Evolutionary conservation across 2,113 vertebrate genomes (phyloP).

Genomic region (Zosterops lateralis): DNA sequence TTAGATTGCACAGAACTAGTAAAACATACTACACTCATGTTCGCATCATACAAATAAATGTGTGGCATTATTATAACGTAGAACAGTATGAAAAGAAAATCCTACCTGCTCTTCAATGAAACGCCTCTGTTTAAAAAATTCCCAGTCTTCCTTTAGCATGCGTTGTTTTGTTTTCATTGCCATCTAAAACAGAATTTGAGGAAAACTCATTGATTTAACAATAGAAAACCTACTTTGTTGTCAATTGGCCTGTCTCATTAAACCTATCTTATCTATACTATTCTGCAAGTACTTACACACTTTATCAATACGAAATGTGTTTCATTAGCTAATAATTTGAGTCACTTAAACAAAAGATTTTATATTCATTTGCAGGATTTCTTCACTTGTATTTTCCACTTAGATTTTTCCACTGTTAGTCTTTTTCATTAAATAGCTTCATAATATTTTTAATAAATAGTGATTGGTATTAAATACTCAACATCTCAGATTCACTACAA

Average conservation of each 20-base stretch:
- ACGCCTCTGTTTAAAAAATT: constrained; percentile 91
- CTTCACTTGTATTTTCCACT: neutral
- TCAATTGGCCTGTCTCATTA: neutral
- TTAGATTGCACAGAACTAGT: neutral
- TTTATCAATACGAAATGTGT: neutral
- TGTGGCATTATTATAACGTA: neutral
- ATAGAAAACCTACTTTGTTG: neutral
- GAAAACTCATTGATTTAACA: constrained; percentile 14
- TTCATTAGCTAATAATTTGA: neutral
- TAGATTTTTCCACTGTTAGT: neutral
- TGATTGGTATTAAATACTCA: neutral
- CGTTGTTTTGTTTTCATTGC: constrained; percentile 89
- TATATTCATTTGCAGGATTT: neutral
- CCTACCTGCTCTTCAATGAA: constrained; percentile 93
- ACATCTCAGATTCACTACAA: neutral
- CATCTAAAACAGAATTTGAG: constrained; percentile 76
- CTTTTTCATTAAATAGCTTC: neutral
- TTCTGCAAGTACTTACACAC: neutral
- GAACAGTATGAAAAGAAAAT: neutral
- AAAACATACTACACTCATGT: neutral
- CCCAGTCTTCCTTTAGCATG: constrained; percentile 93
- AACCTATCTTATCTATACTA: neutral
- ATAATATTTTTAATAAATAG: neutral
- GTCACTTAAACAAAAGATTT: neutral
- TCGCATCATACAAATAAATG: neutral